Percentiles rank a stretch among this genome's conserved stretches.
These are phyloP conservation scores for Catocala nupta DNA, from an alignment of 2,888 invertebrate species.

Conservation along the genomic window DNA sequence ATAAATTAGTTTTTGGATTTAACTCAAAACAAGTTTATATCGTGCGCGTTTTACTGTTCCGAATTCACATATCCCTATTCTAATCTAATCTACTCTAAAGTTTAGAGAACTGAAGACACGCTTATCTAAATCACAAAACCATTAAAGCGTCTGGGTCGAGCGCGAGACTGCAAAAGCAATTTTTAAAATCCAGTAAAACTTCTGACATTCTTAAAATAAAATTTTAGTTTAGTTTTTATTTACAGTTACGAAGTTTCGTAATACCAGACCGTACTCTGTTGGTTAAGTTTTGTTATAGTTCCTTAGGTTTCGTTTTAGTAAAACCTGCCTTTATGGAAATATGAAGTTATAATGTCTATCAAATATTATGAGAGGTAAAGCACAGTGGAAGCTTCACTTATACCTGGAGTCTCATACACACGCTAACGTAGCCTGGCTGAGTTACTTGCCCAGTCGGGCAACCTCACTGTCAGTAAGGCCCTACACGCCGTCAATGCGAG, in stretches of 20 bases:
- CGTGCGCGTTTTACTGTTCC: neutral
- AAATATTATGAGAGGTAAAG: too few relatives aligned
- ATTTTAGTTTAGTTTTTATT: neutral
- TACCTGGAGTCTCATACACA: too few relatives aligned
- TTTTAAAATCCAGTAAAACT: neutral
- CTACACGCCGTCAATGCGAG: too few relatives aligned
- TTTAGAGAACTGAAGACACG: neutral
- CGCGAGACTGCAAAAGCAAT: neutral
- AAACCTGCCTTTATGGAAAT: neutral
- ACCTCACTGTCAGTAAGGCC: too few relatives aligned
- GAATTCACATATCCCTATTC: neutral
- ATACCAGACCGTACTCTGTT: neutral
- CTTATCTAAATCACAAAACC: conserved; percentile 1
- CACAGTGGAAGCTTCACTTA: too few relatives aligned
- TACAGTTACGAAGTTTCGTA: neutral
- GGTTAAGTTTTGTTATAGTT: neutral
- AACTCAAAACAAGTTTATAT: too few relatives aligned
- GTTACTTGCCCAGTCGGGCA: too few relatives aligned
- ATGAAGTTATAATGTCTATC: too few relatives aligned
- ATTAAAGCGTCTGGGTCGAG: neutral
- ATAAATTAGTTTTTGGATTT: too few relatives aligned
- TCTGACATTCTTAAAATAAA: neutral
- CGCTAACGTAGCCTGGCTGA: too few relatives aligned
- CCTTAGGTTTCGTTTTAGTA: neutral
- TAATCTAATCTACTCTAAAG: conserved; percentile 2